A percentile compares a stretch with the other conserved stretches of the same genome.
phyloP scores from a whole-genome alignment of 1,140 invertebrate species.

The Zophobas morio region DNA sequence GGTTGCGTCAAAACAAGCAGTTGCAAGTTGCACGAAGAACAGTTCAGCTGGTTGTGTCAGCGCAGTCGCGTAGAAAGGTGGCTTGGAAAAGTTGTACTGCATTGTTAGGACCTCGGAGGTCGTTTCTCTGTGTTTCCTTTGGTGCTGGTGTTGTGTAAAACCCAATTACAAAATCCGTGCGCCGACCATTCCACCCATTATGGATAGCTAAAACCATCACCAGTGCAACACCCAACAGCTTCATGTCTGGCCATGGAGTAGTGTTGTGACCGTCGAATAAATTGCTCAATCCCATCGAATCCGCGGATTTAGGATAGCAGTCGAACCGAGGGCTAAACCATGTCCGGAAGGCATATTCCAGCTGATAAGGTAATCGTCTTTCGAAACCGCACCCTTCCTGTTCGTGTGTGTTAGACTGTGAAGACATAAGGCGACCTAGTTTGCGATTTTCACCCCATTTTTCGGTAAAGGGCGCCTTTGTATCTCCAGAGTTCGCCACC shows the following conservation, averaged over 20 bases:
- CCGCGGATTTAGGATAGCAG: conserved; percentile 30
- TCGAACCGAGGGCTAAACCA: conserved; percentile 28
- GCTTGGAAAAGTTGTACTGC: conserved; percentile 40
- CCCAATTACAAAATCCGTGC: background rate
- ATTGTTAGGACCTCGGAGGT: conserved; percentile 34
- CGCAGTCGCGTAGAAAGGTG: conserved; percentile 34
- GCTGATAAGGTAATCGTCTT: conserved; percentile 43
- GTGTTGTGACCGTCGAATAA: conserved; percentile 37
- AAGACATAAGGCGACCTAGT: conserved; percentile 42
- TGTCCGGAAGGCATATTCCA: conserved; percentile 46
- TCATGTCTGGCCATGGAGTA: conserved; percentile 39
- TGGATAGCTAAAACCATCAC: conserved; percentile 16
- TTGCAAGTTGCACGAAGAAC: conserved; percentile 28
- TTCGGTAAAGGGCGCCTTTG: too few relatives aligned
- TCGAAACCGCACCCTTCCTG: conserved; percentile 43
- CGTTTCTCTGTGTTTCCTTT: conserved; percentile 27
- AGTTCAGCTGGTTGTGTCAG: conserved; percentile 28
- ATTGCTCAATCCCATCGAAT: conserved; percentile 29
- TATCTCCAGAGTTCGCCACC: background rate
- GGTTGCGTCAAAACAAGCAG: conserved; percentile 33
- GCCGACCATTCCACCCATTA: conserved; percentile 14
- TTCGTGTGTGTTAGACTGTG: conserved; percentile 5
- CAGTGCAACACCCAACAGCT: conserved; percentile 7
- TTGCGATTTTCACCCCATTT: conserved; percentile 1
- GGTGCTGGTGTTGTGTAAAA: conserved; percentile 26